A percentile compares a stretch with the other conserved stretches of the same genome.
Evolutionary conservation across 92 coral and sea anemone genomes (phyloP).

Genomic region (Ricordea florida): DNA sequence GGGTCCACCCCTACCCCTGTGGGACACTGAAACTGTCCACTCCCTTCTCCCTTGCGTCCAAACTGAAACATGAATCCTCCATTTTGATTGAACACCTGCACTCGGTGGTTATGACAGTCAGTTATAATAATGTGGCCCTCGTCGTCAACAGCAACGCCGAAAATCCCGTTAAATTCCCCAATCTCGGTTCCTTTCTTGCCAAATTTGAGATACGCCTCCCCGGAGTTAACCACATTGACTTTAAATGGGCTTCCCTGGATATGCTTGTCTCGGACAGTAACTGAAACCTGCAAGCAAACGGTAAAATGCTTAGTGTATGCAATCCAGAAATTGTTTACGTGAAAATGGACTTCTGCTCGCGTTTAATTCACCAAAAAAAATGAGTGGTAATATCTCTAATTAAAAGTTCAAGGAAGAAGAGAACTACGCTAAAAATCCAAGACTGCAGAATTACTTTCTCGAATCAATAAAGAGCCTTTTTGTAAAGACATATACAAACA

Average conservation of each 20-base stretch:
- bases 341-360: too few species aligned
- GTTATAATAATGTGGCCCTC: constrained; percentile 95
- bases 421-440: too few species aligned
- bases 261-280: constrained; percentile 97
- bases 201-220: constrained; percentile 79
- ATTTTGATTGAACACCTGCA: constrained; percentile 94
- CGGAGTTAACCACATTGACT: constrained; percentile 90
- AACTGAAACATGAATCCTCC: constrained; percentile 95
- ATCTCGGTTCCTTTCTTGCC: constrained; percentile 91
- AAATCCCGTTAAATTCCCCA: constrained; percentile 96
- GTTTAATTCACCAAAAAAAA: too few species aligned
- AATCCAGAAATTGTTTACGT: neutral
- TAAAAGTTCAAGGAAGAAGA: too few species aligned
- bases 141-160: constrained; percentile 98
- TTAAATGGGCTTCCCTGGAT: constrained; percentile 98
- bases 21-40: constrained; percentile 99
- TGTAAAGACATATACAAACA: too few species aligned
- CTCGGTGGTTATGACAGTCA: constrained; percentile 98
- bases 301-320: neutral
- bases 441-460: too few species aligned
- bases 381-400: too few species aligned
- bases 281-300: constrained; percentile 75
- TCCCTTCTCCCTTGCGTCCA: constrained; percentile 99
- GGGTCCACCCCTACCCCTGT: constrained; percentile 98
- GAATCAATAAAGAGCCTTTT: too few species aligned